Percentiles rank a stretch among this genome's conserved stretches.
These are phyloP conservation scores for Hirtodrosophila cameraria DNA, from an alignment of 2,888 invertebrate genomes.

Conservation along the genomic window DNA sequence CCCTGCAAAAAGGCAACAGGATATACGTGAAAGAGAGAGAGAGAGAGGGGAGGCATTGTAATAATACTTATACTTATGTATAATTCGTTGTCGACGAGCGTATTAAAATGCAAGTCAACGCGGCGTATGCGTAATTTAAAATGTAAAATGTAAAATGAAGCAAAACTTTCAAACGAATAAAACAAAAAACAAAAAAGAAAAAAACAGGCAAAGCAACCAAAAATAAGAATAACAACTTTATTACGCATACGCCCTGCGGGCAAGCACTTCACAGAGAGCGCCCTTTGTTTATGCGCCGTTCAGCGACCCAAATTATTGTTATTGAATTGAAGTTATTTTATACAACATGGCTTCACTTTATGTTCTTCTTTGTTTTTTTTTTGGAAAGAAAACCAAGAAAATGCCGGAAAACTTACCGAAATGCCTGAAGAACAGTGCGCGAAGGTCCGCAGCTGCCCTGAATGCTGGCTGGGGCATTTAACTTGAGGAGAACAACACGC, in stretches of 20 bases:
- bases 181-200: conserved; percentile 25
- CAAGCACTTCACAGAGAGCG: conserved; percentile 21
- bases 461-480: conserved; percentile 89
- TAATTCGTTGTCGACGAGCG: conserved; percentile 48
- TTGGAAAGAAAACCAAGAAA: background rate
- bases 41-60: conserved; percentile 15
- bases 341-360: conserved; percentile 10
- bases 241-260: conserved; percentile 69
- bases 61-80: conserved; percentile 52
- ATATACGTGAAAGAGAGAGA: background rate
- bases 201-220: background rate
- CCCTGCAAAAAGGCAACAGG: conserved; percentile 85
- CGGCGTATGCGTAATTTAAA: conserved; percentile 76
- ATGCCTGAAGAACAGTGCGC: conserved; percentile 90
- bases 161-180: conserved; percentile 50
- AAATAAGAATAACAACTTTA: conserved; percentile 37
- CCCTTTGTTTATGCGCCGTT: conserved; percentile 13
- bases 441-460: conserved; percentile 87
- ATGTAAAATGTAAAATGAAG: conserved; percentile 65
- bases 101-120: conserved; percentile 73
- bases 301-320: conserved; percentile 39
- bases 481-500: conserved; percentile 92
- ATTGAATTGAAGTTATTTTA: conserved; percentile 52
- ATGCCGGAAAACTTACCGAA: conserved; percentile 85
- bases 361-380: background rate